Evolutionary conservation across 1,140 invertebrate genomes (phyloP), one percentile per base, ranked within the genome.

Genomic region (Rhyzopertha dominica): DNA sequence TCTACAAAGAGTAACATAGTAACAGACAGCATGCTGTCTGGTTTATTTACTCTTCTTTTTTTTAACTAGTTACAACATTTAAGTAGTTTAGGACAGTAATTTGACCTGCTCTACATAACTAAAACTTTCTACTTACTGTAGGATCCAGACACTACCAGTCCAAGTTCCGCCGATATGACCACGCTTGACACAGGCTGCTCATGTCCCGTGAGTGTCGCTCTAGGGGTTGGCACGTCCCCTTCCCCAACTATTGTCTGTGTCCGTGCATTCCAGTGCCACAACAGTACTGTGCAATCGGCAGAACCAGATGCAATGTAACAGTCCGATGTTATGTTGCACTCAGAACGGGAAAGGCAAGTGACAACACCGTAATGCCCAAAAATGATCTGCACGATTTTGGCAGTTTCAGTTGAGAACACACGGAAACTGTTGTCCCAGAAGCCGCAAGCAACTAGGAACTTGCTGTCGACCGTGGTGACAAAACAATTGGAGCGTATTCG

Each of bases 391-490:
- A 92, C 84, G 61, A 98, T 95, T 79, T 95, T 95, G 4, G 92
- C 95, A 54, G 90, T 93, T 67, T 99, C 96, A 0, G 95, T 93
- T 28, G 88, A 92, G 70, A 98, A 99, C 2, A 99, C 90, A 17
- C 96, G 74, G 72, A 99, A 99, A 70, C 93, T 97, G 68, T 98
- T 98, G 68, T 99, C 96, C 89, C 95, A 98, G 72, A 98, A 99
- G 28, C 95, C 95, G 70, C 93, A 95, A n/a, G 95, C 95, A 46
- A 99, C 87, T 38, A 99, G 78, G 68, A 95, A 98, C 46, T 89
- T 78, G 54, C 90, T 95, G 67, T 99, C 96, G 3, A 97, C 92
- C 1, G 95, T 98, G 9, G 93, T 96, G 7, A 98, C 90, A 73
- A 98, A 99, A 65, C 93, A 96, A 64, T 91, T 93, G 44, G 87